Base-by-base conservation (phyloP, 35 echinoderm and acorn worm genomes). In the Chiridota heheva region DNA sequence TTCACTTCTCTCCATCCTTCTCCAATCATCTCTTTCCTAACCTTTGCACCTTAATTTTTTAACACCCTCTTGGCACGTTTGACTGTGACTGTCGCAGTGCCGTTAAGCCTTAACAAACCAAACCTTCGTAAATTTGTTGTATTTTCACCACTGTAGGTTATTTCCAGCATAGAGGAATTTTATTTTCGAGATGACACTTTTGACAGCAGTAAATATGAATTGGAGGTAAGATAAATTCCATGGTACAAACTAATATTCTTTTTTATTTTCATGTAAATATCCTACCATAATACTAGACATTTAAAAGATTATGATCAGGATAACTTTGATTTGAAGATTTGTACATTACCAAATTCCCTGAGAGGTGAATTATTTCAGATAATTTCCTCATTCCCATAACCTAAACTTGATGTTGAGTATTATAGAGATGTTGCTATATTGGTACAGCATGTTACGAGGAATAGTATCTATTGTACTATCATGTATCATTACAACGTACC, bases 121-220 rank as follows among this genome's bases (percentile, higher is more conserved):
- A 37, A 4, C 8, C 31, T 39, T 61, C 30, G 18, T 32, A 8
- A 12, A 1, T 10, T 41, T 56, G 17, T 73, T 53, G n/a, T 22
- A 28, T 81, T 30, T n/a, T 45, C 29, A 46, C 40, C 40, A 26
- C 46, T 18, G 44, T 48, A 97, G 93, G 89, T 97, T 17, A 91
- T 97, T 73, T 84, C 66, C 5, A 97, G 93, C 43, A 97, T 97
- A 37, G 93, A 97, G 75, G 64, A 97, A 56, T 71, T 65, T 18
- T 97, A 97, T 66, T 88, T 97, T 34, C 69, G 43, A 38, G 93
- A 91, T 74, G 93, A 97, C 17, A 63, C 88, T 3, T 97, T 97
- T 84, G 93, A 97, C 49, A 77, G 83, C 20, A 91, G 83, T 62
- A 45, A 86, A 13, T 87, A 88, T 88, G 93, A 97, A 62, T 57